A percentile compares a stretch with the other conserved stretches of the same genome.
Conservation (phyloP, 2,888 invertebrate genomes). For the Drosophila algonquin region DNA sequence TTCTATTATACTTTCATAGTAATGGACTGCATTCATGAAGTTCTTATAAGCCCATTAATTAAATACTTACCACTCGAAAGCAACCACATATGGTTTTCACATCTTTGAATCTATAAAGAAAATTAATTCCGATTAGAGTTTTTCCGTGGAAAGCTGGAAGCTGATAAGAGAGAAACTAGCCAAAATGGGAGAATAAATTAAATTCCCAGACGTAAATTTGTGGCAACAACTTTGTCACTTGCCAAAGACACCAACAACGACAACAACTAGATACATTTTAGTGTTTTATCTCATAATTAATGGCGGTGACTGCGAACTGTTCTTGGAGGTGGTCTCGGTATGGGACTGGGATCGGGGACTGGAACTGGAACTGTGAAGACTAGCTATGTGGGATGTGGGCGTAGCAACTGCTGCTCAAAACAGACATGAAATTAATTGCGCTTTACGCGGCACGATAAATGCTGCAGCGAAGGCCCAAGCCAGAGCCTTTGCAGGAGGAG, state of each 20-base stretch:
- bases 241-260: conserved; percentile 39
- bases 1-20: no score
- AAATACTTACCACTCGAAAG: conserved; percentile 26
- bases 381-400: conserved; percentile 6
- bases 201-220: conserved; percentile 72
- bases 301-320: conserved; percentile 63
- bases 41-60: not conserved
- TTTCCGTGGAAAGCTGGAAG: conserved; percentile 13
- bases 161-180: conserved; percentile 28
- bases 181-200: conserved; percentile 29
- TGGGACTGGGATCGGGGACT: not conserved
- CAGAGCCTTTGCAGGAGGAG: not conserved
- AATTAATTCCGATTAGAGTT: conserved; percentile 22
- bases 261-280: conserved; percentile 80
- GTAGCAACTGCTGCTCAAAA: conserved; percentile 64
- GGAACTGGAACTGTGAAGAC: conserved; percentile 8
- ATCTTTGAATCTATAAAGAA: conserved; percentile 28
- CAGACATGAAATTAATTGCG: conserved; percentile 79
- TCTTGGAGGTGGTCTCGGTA: conserved; percentile 10
- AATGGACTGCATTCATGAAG: not conserved
- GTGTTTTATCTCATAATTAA: conserved; percentile 80
- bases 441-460: conserved; percentile 78
- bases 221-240: conserved; percentile 73
- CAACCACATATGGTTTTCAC: conserved; percentile 15
- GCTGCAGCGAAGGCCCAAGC: conserved; percentile 33